Base-by-base conservation (phyloP, 1,140 invertebrate genomes). In the Mamestra configurata region DNA sequence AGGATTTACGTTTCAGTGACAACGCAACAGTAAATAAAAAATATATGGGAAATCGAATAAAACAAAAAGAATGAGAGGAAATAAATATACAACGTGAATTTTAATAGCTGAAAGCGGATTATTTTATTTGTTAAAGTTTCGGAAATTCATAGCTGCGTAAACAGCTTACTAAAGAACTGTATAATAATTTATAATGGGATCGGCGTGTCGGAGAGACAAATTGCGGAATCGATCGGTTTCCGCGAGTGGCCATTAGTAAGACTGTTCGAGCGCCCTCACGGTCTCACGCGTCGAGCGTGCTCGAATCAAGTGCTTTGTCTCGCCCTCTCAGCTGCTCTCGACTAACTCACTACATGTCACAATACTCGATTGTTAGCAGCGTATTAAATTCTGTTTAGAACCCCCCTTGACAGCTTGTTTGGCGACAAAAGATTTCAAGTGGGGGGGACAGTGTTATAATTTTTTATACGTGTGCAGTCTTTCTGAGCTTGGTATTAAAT, bases 161-260 rank as follows among this genome's bases (percentile, higher is more conserved):
- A 15, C 3, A 15, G 0, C 18, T 22, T 10, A 37, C 59, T n/a
- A n/a, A 55, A 0, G n/a, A 10, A 24, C 15, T n/a, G 18, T 40
- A 4, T 24, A 68, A 46, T 27, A 40, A 68, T 46, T 68, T 68
- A 46, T 68, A 68, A 68, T 68, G 40, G 40, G 43, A 46, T 68
- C 20, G 40, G 6, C 37, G 37, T 24, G 49, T 53, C 64, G 22
- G 7, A n/a, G 18, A 35, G n/a, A 73, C 68, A 79, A 79, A 72
- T 85, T 24, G 40, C 70, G 27, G 79, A 40, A 85, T 82, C 81
- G 77, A 82, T 80, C 84, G 59, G 31, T 49, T 7, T 27, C 46
- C 43, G 27, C 43, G 75, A 87, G 85, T 85, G 85, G 77, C 82
- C 83, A 86, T 88, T 88, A 89, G 85, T 75, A 79, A 81, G 80